Percentiles rank a stretch among this genome's conserved stretches.
Conservation (phyloP, 2,113 vertebrate genomes). For the Gymnorhina tibicen region DNA sequence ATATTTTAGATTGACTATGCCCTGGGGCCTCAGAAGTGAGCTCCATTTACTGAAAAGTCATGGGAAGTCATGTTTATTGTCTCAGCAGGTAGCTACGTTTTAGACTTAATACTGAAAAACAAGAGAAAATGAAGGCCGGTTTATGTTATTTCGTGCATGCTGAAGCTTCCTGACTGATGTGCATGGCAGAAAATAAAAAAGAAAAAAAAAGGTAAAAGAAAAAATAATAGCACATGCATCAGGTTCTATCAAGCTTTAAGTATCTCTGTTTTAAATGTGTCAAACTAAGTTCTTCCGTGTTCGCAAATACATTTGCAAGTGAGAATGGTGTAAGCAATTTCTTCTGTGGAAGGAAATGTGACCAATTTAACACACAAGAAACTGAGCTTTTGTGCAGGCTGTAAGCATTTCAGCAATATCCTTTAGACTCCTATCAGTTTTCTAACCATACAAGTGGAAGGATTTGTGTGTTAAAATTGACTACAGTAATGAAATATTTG, state of each 20-base stretch:
- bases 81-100: conserved; percentile 62
- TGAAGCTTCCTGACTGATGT: neutral
- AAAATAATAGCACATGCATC: neutral
- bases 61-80: conserved; percentile 64
- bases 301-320: neutral
- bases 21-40: conserved; percentile 52
- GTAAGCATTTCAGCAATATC: neutral
- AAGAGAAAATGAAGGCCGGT: conserved; percentile 9
- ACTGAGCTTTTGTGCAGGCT: neutral
- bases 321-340: conserved; percentile 15
- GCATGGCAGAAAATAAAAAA: neutral
- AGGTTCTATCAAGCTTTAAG: conserved; percentile 46
- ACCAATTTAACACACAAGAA: neutral
- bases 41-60: conserved; percentile 67
- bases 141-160: neutral
- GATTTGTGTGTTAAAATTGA: conserved; percentile 46
- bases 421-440: neutral
- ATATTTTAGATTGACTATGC: conserved; percentile 69
- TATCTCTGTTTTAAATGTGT: conserved; percentile 33
- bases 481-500: conserved; percentile 51
- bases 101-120: conserved; percentile 28
- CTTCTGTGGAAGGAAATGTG: neutral
- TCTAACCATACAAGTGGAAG: neutral
- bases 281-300: neutral
- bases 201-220: neutral